phyloP scores from a whole-genome alignment of 1,140 invertebrate species.

The Leptestheria dahalacensis region DNA sequence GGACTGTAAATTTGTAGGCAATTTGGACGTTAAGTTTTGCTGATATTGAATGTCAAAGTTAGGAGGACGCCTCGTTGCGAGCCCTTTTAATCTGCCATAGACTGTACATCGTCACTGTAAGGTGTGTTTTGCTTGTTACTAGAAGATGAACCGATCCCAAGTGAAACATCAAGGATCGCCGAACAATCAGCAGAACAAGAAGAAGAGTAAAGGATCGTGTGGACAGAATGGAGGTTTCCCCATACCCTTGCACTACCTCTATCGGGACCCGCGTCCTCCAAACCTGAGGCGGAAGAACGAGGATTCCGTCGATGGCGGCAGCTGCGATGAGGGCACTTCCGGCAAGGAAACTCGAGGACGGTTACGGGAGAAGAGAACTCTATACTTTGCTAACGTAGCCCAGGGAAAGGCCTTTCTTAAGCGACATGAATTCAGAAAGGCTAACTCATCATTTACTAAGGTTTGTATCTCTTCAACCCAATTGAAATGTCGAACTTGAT shows the following conservation, averaged over 20 bases:
- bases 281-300: background rate
- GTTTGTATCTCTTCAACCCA: too few species aligned
- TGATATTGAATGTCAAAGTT: too few species aligned
- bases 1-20: too few species aligned
- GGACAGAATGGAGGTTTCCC: slow-evolving; percentile 1
- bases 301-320: background rate
- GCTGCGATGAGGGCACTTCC: background rate
- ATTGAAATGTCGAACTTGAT: too few species aligned
- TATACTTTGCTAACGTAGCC: slow-evolving; percentile 8
- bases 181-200: background rate
- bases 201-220: background rate
- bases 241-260: slow-evolving; percentile 10
- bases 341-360: slow-evolving; percentile 4
- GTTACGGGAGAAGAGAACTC: slow-evolving; percentile 11
- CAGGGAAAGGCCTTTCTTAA: slow-evolving; percentile 10
- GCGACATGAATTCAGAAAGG: slow-evolving; percentile 4
- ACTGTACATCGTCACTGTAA: too few species aligned
- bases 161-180: background rate
- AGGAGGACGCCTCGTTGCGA: too few species aligned
- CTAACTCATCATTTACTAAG: background rate
- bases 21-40: too few species aligned
- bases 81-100: too few species aligned
- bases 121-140: too few species aligned
- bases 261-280: slow-evolving; percentile 11
- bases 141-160: background rate